These are phyloP conservation scores for Ophonus ardosiacus DNA, from an alignment of 2,888 invertebrate species.

Conservation along the genomic window DNA sequence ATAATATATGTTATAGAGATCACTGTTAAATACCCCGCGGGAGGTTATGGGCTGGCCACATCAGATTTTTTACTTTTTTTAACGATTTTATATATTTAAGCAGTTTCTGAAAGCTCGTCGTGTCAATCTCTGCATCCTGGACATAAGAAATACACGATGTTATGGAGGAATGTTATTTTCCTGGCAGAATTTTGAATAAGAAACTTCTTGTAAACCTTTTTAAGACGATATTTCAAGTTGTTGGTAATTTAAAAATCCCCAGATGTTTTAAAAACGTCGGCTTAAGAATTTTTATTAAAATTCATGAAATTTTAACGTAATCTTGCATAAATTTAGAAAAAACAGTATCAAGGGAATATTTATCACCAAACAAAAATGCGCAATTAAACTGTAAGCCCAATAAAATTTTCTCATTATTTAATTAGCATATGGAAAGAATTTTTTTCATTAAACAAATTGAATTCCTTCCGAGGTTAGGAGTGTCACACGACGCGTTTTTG, in stretches of 20 bases:
- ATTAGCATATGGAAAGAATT: slow-evolving; percentile 34
- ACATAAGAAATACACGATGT: not conserved
- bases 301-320: slow-evolving; percentile 38
- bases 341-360: slow-evolving; percentile 23
- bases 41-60: no score
- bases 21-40: no score
- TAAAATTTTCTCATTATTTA: slow-evolving; percentile 18
- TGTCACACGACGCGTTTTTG: slow-evolving; percentile 31
- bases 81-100: not conserved
- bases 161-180: not conserved
- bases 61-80: no score
- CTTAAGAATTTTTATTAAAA: slow-evolving; percentile 44
- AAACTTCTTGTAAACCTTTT: slow-evolving; percentile 34
- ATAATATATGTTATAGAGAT: no score
- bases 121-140: not conserved
- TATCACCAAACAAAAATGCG: slow-evolving; percentile 36
- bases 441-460: slow-evolving; percentile 45
- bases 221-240: slow-evolving; percentile 39
- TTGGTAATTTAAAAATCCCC: slow-evolving; percentile 35
- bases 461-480: slow-evolving; percentile 20
- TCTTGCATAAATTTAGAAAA: slow-evolving; percentile 18
- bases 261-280: slow-evolving; percentile 24
- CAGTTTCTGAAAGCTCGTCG: not conserved
- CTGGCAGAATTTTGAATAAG: not conserved
- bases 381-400: slow-evolving; percentile 30